These are phyloP conservation scores for Ciconia maguari DNA, from an alignment of 2,113 vertebrate genomes.

Conservation along the genomic window DNA sequence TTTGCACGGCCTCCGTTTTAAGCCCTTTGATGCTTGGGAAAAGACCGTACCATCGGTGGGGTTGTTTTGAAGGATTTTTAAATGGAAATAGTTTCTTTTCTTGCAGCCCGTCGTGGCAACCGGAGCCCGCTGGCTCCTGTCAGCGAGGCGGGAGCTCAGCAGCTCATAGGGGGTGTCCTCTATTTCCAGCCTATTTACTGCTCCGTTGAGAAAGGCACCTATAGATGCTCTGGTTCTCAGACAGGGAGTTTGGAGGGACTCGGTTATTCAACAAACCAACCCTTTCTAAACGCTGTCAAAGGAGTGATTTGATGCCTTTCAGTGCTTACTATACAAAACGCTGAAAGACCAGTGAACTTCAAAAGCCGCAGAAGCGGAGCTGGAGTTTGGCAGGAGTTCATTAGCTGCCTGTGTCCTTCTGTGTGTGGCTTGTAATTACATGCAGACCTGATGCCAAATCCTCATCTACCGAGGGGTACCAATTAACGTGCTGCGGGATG, in stretches of 20 bases:
- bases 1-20: neutral
- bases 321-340: conserved; percentile 71
- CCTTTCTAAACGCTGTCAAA: conserved; percentile 69
- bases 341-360: conserved; percentile 73
- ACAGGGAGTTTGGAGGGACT: conserved; percentile 57
- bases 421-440: conserved; percentile 79
- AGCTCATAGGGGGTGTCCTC: conserved; percentile 19
- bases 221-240: conserved; percentile 63
- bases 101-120: conserved; percentile 32
- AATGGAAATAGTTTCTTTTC: conserved; percentile 54
- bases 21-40: neutral
- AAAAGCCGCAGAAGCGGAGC: conserved; percentile 73
- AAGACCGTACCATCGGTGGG: neutral
- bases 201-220: conserved; percentile 26
- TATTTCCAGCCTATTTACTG: conserved; percentile 47
- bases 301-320: conserved; percentile 73
- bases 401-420: conserved; percentile 76
- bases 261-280: conserved; percentile 67
- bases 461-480: conserved; percentile 70
- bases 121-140: neutral
- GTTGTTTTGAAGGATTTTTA: neutral
- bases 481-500: conserved; percentile 73
- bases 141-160: neutral
- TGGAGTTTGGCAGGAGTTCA: conserved; percentile 74
- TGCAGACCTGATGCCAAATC: conserved; percentile 72